These are phyloP conservation scores for Rhagonycha fulva DNA, from an alignment of 2,888 invertebrate species.

Conservation along the genomic window DNA sequence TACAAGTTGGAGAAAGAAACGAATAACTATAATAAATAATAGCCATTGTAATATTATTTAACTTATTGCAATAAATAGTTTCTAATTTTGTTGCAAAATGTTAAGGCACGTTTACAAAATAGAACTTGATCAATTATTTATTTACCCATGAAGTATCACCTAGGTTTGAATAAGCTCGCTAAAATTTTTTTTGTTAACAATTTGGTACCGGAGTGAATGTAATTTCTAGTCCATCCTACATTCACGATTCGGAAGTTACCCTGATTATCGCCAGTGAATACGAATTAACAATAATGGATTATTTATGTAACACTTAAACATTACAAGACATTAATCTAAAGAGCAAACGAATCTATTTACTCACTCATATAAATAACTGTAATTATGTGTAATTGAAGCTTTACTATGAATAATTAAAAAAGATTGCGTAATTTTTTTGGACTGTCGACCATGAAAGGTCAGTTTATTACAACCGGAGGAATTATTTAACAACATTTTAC, in stretches of 20 bases:
- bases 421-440: background rate
- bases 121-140: background rate
- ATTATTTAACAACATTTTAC: background rate
- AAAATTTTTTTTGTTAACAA: background rate
- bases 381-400: background rate
- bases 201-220: background rate
- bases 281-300: background rate
- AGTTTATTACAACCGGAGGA: background rate
- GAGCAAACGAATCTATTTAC: background rate
- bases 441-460: slow-evolving; percentile 1
- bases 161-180: background rate
- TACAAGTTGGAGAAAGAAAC: background rate
- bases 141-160: background rate
- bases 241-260: background rate
- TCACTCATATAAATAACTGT: slow-evolving; percentile 1
- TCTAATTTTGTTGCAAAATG: background rate
- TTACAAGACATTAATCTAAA: background rate
- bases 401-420: background rate
- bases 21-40: background rate
- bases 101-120: background rate
- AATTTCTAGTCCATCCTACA: background rate
- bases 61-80: background rate
- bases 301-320: background rate
- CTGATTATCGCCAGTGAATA: background rate
- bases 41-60: background rate